Evolutionary conservation across 2,113 vertebrate species (phyloP), one percentile per base, ranked within the genome.

Genomic region (Oreochromis niloticus): DNA sequence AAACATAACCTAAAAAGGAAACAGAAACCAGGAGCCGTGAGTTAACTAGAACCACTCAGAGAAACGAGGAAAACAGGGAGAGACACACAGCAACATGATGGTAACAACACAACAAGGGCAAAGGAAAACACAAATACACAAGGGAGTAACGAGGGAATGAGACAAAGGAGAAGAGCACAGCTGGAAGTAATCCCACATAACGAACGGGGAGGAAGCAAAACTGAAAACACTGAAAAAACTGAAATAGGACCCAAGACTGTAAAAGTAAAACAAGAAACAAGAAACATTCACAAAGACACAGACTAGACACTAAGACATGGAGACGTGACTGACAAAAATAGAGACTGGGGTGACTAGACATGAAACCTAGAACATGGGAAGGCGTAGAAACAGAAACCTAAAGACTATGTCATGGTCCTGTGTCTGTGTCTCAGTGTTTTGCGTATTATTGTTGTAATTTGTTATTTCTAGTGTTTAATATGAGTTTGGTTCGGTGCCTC

Each of bases 201-300:
- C 5, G 0, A 61, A 61, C 5, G 9, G 30, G 30, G 0, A 34
- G 30, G 5, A 34, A 61, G 30, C 16, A 61, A 61, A 61, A 34
- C 30, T 19, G 30, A 59, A 59, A 57, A 57, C 55, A 27, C 55
- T 57, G 54, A 57, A 57, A 61, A 61, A 10, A 61, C 30, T 61
- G 57, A 61, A 61, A 61, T 34, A 61, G 30, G 59, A 61, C 30
- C 16, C 30, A 32, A 61, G 5, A 61, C 16, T 61, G 22, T 27
- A 61, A 61, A 34, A 61, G 59, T 19, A 61, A 61, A 61, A 61
- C 30, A 34, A 17, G 57, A 61, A 61, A 34, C 57, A 17, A 61
- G 59, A 61, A 16, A 61, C 16, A 61, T 19, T 61, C 57, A 1
- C 16, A 61, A 61, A 19, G 16, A 19, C 1, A 61, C 9, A 34